phyloP scores from a whole-genome alignment of 2,113 vertebrate genomes.

The Numida meleagris region DNA sequence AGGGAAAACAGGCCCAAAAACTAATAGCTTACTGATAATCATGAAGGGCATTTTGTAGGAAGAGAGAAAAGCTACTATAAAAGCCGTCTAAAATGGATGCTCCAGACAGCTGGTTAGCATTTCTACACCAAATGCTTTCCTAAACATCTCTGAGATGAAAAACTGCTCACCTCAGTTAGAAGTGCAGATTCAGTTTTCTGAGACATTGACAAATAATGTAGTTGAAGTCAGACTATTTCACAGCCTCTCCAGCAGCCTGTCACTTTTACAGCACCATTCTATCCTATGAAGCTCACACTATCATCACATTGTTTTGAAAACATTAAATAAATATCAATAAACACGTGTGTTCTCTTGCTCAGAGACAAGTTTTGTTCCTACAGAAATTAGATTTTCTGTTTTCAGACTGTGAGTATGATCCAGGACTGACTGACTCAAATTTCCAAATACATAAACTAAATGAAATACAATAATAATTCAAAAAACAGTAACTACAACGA shows the following conservation, averaged over 20 bases:
- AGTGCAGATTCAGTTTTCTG: not conserved
- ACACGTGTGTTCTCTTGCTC: not conserved
- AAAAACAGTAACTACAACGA: not conserved
- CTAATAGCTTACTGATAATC: not conserved
- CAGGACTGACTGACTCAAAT: not conserved
- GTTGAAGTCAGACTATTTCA: not conserved
- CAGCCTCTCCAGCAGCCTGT: not conserved
- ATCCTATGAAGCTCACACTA: not conserved
- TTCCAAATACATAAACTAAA: not conserved
- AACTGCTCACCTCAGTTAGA: not conserved
- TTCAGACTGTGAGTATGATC: not conserved
- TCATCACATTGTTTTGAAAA: not conserved
- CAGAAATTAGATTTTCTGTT: not conserved
- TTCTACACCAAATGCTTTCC: not conserved
- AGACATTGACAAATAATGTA: not conserved
- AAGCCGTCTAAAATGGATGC: not conserved
- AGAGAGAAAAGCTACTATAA: not conserved
- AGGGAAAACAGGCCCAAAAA: not conserved
- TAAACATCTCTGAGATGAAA: not conserved
- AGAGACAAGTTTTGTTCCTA: not conserved
- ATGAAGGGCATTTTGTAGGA: not conserved
- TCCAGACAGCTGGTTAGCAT: not conserved
- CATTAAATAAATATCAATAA: not conserved
- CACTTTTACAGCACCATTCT: not conserved
- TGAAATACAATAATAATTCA: not conserved